These are phyloP conservation scores for Drosophila malerkotliana DNA, from an alignment of 1,140 invertebrate genomes.

Conservation along the genomic window DNA sequence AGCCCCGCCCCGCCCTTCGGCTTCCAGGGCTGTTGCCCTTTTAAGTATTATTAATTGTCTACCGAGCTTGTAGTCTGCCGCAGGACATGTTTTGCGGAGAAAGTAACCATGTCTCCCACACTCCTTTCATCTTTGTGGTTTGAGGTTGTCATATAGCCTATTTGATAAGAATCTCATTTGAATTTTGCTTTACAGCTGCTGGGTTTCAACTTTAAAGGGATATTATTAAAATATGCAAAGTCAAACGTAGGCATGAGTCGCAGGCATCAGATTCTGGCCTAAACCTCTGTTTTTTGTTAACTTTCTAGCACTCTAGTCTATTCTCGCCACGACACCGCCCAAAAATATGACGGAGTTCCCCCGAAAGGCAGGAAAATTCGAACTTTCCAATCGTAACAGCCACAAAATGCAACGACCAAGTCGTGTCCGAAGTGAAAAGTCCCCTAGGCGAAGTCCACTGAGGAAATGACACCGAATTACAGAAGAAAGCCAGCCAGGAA, in stretches of 20 bases:
- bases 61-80: conserved; percentile 58
- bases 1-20: not conserved
- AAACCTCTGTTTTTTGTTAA: conserved; percentile 13
- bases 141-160: conserved; percentile 39
- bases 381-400: conserved; percentile 41
- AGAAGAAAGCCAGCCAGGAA: conserved; percentile 16
- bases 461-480: conserved; percentile 24
- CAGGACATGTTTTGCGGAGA: conserved; percentile 52
- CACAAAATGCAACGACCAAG: conserved; percentile 32
- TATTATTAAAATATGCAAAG: conserved; percentile 15
- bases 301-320: conserved; percentile 22
- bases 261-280: not conserved
- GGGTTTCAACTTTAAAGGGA: conserved; percentile 11
- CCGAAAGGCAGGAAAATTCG: conserved; percentile 29
- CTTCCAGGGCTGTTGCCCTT: conserved; percentile 41
- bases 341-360: conserved; percentile 38
- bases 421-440: conserved; percentile 34
- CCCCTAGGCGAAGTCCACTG: conserved; percentile 9
- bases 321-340: conserved; percentile 28
- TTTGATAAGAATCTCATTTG: conserved; percentile 66
- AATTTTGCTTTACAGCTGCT: conserved; percentile 39
- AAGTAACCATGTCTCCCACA: not conserved
- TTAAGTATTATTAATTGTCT: conserved; percentile 83
- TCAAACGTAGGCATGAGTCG: not conserved
- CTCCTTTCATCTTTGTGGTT: conserved; percentile 19